Evolutionary conservation across 1,140 invertebrate genomes (phyloP).

Genomic region (Microplitis demolitor): DNA sequence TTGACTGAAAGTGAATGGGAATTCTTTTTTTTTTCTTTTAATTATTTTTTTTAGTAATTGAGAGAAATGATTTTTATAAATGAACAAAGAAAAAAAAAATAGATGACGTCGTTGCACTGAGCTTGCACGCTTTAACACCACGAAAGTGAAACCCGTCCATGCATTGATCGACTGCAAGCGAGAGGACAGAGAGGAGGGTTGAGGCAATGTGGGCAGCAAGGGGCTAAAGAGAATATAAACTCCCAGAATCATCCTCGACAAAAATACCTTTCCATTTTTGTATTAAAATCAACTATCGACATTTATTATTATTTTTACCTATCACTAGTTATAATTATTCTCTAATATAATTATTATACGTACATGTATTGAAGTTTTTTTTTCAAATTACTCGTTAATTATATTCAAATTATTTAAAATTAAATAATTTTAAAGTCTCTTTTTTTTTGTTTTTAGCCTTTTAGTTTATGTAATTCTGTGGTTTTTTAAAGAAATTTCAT

Average conservation of each 20-base stretch:
- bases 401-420: background rate
- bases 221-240: conserved; percentile 40
- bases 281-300: background rate
- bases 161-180: conserved; percentile 62
- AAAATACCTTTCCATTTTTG: background rate
- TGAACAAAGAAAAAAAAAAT: background rate
- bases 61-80: background rate
- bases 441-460: conserved; percentile 1
- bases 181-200: conserved; percentile 37
- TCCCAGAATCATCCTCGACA: conserved; percentile 43
- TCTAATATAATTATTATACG: no score
- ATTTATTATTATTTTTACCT: no score
- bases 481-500: conserved; percentile 51
- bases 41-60: background rate
- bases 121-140: conserved; percentile 58
- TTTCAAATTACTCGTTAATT: background rate
- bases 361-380: background rate
- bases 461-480: conserved; percentile 51
- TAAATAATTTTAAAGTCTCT: no score
- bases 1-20: background rate
- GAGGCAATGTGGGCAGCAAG: conserved; percentile 20
- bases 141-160: conserved; percentile 63
- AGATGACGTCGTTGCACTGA: conserved; percentile 17
- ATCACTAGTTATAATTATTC: no score
- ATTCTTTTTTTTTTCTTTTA: background rate